Evolutionary conservation across 2,888 invertebrate genomes (phyloP), one percentile per base, ranked within the genome.

Genomic region (Rhopalosiphum nymphaeae): DNA sequence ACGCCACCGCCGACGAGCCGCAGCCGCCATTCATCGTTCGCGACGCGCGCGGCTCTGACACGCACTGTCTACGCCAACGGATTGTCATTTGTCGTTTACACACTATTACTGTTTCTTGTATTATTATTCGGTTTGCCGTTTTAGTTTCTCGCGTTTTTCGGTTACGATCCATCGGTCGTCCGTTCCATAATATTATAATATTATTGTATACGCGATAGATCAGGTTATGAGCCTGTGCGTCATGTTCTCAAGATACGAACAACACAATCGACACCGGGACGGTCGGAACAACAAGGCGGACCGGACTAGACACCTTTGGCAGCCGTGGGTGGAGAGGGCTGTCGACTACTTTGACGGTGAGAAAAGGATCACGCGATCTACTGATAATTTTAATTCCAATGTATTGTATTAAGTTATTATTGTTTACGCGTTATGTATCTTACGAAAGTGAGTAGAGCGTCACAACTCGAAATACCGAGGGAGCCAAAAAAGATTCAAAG

Each of bases 281-380:
- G 95, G 95, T 94, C 95, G 95, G 89, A 94, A 94, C 94, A 94
- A 94, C 86, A 94, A 90, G 53, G 94, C 90, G 61, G 94, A 94
- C 86, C 85, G 94, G 85, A 94, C 91, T 91, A 61, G 94, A 67
- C 94, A 94, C 94, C 61, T 94, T 91, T 94, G 94, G 94, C 94
- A 94, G 49, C 94, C 94, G 61, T 94, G 94, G 94, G 94, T 94
- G 86, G 94, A 94, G n/a, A 94, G 94, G 49, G 94, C 90, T 42
- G 90, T n/a, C 21, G 53, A 53, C n/a, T 53, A 67, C 88, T 53
- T 88, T 53, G 88, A 88, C 88, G 92, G 88, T 88, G 92, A 88
- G 88, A 57, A 36, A 16, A 46, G 49, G 25, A 36, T 53, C 29
- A 16, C 53, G 13, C 5, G 67, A 49, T 61, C 67, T 78, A 3